Base-by-base conservation (phyloP, 92 coral and sea anemone genomes). In the Micromussa lordhowensis region DNA sequence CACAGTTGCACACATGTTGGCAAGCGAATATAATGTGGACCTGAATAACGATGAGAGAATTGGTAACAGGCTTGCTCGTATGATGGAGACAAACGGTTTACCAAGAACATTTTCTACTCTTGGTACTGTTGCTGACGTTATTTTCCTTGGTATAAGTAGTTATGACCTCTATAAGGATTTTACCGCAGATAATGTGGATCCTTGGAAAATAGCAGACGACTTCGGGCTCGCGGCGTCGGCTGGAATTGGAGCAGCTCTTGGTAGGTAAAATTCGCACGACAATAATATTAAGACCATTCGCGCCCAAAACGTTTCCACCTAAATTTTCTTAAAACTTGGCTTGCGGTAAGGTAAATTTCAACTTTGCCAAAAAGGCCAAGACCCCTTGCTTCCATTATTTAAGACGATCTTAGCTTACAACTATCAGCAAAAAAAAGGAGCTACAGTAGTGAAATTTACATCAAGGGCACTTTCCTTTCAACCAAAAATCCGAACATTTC, bases 181-280 rank as follows among this genome's bases (percentile, higher is more conserved):
- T 54, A 34, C 22, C 3, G 51, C 68, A 30, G 51, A 21, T 1
- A 79, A 3, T 30, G 8, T 7, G 68, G 70, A 55, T 29, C 48
- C 70, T 31, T 79, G 83, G 83, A 79, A 79, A 7, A 31, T 59
- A 54, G 83, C 70, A 54, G 83, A 79, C 30, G 83, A 79, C 83
- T 79, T 79, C 29, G 26, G 17, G 6, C 30, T 59, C 0, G 70
- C 83, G 40, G 48, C 70, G 29, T 16, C 83, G 1, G 1, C 83
- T 54, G 68, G 68, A 5, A 26, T 29, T 1, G 83, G 83, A 19
- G 83, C 71, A 16, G 83, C 10, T 53, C 28, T 79, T 26, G 83
- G 83, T 79, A 53, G 19, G n/a, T n/a, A n/a, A n/a, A n/a, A n/a
- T n/a, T n/a, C n/a, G n/a, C n/a, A n/a, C n/a, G n/a, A n/a, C n/a